Evolutionary conservation across 2,113 vertebrate genomes (phyloP), one percentile per base, ranked within the genome.

Genomic region (Cephalopterus ornatus): DNA sequence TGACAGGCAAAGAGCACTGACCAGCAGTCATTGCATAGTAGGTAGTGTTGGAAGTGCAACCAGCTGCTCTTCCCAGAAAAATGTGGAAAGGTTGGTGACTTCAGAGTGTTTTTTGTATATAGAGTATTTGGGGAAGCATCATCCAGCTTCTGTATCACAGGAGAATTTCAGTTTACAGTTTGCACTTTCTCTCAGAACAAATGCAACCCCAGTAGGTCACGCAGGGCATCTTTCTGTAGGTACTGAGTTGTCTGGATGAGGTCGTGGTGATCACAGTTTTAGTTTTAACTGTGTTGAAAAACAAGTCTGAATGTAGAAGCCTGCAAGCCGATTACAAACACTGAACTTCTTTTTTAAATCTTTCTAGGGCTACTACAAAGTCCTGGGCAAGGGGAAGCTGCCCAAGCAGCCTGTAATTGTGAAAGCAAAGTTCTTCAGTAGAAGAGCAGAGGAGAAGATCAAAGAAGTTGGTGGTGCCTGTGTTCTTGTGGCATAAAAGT

Each of bases 381-480:
- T 99, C 61, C 95, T 99, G 95, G 99, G 99, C 73, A 99, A 99
- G 97, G 99, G 99, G 67, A 99, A 99, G 73, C 98, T 99, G 83
- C 99, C 99, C 88, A 99, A 99, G 94, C 99, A 99, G 97, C 99
- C 99, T 7, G 98, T 99, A 49, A 99, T 99, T 71, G 98, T 99
- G 93, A 99, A 99, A 97, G 99, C 99, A 23, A 99, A 99, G 96
- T 99, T 99, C 98, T 99, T 99, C 98, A 99, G 99, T 93, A 97
- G 99, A 88, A 97, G 97, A 96, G 99, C 99, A 2, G 99, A 99
- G 96, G 99, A 99, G 97, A 99, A 99, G 97, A 99, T 99, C 95
- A 99, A 99, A 95, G 98, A 98, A 88, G 99, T 98, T 92, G 98
- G 99, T 63, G 99, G 99, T 95, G 99, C 98, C 78, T 99, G 99